phyloP scores from a whole-genome alignment of 2,888 invertebrate genomes.

The Drosophila phalerata region DNA sequence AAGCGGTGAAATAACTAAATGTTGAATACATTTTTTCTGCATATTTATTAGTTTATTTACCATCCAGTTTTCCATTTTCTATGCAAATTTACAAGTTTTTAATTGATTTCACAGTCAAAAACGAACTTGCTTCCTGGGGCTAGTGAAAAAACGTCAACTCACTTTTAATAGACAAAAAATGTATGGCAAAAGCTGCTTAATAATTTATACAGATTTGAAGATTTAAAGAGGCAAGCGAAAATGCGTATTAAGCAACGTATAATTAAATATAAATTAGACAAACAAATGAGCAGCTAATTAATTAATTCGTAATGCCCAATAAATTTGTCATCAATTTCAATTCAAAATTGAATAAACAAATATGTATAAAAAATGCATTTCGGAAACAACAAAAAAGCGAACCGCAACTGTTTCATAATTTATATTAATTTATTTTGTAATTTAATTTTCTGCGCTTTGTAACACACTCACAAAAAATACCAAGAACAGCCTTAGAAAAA shows the following conservation, averaged over 20 bases:
- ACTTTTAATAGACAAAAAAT: constrained; percentile 14
- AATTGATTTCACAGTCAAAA: constrained; percentile 30
- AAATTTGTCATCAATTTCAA: constrained; percentile 73
- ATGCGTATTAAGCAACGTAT: constrained; percentile 39
- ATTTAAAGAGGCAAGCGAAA: constrained; percentile 3
- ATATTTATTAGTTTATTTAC: constrained; percentile 17
- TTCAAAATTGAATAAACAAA: constrained; percentile 40
- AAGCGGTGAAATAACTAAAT: background rate
- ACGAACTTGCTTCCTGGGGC: constrained; percentile 28
- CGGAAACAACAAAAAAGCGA: constrained; percentile 2
- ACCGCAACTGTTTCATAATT: constrained; percentile 41
- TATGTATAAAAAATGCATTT: constrained; percentile 42
- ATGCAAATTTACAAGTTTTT: constrained; percentile 53
- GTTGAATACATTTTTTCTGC: constrained; percentile 3
- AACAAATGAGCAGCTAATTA: constrained; percentile 68
- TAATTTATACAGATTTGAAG: constrained; percentile 41
- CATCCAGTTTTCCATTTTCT: constrained; percentile 40
- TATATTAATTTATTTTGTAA: constrained; percentile 60
- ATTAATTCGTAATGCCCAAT: constrained; percentile 71
- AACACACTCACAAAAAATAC: constrained; percentile 24
- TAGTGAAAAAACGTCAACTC: constrained; percentile 9
- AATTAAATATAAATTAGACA: constrained; percentile 66
- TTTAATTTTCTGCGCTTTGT: constrained; percentile 48
- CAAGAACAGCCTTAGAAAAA: constrained; percentile 3
- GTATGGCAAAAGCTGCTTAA: constrained; percentile 2